phyloP scores from a whole-genome alignment of 2,113 vertebrate genomes.

The Myocastor coypus region DNA sequence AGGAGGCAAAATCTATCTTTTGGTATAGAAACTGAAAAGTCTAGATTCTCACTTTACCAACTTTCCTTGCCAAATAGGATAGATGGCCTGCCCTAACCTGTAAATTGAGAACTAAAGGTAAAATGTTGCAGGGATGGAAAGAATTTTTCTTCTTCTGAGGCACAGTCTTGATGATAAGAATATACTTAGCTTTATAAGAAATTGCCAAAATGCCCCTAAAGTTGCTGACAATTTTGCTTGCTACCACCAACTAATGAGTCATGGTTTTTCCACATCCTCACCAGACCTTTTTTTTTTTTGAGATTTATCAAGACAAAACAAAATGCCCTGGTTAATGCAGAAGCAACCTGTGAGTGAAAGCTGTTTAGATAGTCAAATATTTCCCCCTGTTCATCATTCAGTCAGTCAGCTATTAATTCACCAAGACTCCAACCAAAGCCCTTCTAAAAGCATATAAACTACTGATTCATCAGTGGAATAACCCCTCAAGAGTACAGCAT shows the following conservation, averaged over 20 bases:
- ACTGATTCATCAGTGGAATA: neutral
- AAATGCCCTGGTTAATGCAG: neutral
- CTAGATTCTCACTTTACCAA: neutral
- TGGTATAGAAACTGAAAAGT: slow-evolving; percentile 27
- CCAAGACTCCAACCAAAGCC: neutral
- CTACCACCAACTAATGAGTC: too few species aligned
- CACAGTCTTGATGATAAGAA: too few species aligned
- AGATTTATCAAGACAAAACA: neutral
- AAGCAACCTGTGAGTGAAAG: neutral
- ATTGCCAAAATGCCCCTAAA: too few species aligned
- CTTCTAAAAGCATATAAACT: neutral
- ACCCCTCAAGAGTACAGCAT: neutral
- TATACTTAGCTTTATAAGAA: too few species aligned
- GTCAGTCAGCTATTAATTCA: neutral
- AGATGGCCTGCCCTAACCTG: neutral
- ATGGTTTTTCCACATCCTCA: too few species aligned
- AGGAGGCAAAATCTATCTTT: neutral
- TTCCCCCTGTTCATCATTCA: neutral
- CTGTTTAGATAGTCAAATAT: neutral
- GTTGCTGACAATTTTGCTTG: too few species aligned
- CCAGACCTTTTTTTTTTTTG: too few species aligned
- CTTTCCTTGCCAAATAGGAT: neutral
- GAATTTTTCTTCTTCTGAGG: neutral
- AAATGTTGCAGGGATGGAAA: neutral
- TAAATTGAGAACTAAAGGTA: neutral